Base-by-base conservation (phyloP, 2,113 vertebrate genomes). In the Nannobrachium achirus region DNA sequence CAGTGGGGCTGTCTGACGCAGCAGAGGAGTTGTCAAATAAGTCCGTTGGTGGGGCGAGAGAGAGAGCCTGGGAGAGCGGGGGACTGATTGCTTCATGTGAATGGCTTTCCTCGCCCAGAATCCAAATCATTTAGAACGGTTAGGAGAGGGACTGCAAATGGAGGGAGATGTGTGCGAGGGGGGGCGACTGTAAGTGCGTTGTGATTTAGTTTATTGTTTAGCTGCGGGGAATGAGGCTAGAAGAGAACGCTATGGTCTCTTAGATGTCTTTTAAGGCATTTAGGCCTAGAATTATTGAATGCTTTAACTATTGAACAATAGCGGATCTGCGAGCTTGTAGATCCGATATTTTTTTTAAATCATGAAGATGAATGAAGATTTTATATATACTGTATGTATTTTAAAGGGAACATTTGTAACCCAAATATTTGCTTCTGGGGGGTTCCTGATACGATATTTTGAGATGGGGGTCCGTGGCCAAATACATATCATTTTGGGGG, bases 181-280 rank as follows among this genome's bases (percentile, higher is more conserved):
- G 16, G 78, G 49, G 65, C 60, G 25, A 5, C 90, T 89, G 87
- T 82, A 85, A 85, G 79, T 73, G 68, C 83, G 79, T 82, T 82
- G 71, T 88, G 79, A 87, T 89, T 88, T 83, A 59, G 80, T 85
- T 90, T 87, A 80, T 81, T 81, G 79, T 83, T 81, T 79, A 58
- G 77, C 81, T 80, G 77, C 69, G 16, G 79, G 78, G 79, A 82
- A 73, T 5, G 58, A 70, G 45, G 79, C 65, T 1, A 79, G 13
- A 33, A 57, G 75, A 76, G 25, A 33, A 33, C 6, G 25, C 25
- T 5, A n/a, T n/a, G 25, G 20, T 33, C 25, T 33, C 25, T 33
- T 33, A 5, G 25, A 33, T 33, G 25, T 33, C 25, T 33, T 33
- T 33, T 4, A 33, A 33, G n/a, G n/a, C n/a, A n/a, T n/a, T n/a